Evolutionary conservation across 2,888 invertebrate species (phyloP).

Genomic region (Arctia plantaginis): DNA sequence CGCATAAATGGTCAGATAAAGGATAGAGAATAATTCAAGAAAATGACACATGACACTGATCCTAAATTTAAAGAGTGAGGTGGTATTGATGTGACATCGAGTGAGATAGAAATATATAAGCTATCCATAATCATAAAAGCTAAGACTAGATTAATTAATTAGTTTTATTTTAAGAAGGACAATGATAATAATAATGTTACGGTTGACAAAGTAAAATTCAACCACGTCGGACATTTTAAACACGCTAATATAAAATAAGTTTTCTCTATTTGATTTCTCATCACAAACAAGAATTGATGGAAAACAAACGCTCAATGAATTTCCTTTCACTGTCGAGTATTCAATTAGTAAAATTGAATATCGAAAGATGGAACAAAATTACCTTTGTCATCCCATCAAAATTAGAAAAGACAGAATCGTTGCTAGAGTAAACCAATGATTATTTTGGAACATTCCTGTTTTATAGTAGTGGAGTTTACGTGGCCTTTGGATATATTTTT

Average conservation of each 20-base stretch:
- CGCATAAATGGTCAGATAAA: no score
- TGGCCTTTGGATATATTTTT: not conserved
- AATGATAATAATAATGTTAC: not conserved
- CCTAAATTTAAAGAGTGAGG: no score
- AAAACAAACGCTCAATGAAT: not conserved
- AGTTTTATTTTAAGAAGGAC: not conserved
- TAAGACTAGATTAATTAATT: no score
- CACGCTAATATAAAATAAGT: not conserved
- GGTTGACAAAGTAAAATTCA: not conserved
- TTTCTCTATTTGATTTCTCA: not conserved
- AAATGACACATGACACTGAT: no score
- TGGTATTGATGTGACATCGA: no score
- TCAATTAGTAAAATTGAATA: not conserved
- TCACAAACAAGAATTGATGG: not conserved
- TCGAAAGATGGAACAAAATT: not conserved
- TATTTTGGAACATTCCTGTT: not conserved
- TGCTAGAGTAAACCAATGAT: not conserved
- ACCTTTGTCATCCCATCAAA: not conserved
- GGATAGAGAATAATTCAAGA: no score
- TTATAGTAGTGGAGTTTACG: not conserved
- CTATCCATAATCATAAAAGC: no score
- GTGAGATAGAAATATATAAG: no score
- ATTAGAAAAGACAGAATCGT: not conserved
- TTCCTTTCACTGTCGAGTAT: not conserved
- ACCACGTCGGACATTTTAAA: not conserved